Percentiles rank a stretch among this genome's conserved stretches.
These are phyloP conservation scores for Venustoraphidia nigricollis DNA, from an alignment of 2,888 invertebrate genomes.

Conservation along the genomic window DNA sequence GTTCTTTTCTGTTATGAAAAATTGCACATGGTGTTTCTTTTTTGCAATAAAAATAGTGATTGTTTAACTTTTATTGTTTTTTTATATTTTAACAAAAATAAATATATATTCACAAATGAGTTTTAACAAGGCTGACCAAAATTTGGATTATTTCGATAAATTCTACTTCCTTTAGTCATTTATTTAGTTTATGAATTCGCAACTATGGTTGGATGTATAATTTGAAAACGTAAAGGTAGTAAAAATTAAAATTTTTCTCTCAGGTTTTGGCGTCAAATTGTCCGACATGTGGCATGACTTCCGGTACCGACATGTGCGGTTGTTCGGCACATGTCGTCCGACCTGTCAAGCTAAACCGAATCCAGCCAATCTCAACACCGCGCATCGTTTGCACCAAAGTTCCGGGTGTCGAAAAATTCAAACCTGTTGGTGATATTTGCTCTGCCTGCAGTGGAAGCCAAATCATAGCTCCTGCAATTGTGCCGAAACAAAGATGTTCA, in stretches of 20 bases:
- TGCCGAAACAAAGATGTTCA: constrained; percentile 21
- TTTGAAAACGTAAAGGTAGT: background rate
- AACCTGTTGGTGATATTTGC: constrained; percentile 20
- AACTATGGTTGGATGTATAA: background rate
- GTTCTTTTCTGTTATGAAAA: too few relatives aligned
- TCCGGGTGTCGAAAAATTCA: constrained; percentile 10
- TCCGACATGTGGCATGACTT: constrained; percentile 17
- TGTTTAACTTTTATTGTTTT: too few relatives aligned
- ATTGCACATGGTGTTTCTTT: too few relatives aligned
- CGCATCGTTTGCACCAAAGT: constrained; percentile 14
- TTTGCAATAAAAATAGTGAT: too few relatives aligned
- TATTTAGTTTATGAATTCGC: background rate
- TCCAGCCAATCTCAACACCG: constrained; percentile 10
- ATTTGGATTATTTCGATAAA: too few relatives aligned
- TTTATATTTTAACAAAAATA: too few relatives aligned
- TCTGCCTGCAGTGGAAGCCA: constrained; percentile 16
- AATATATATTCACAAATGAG: too few relatives aligned
- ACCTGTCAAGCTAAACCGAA: constrained; percentile 18
- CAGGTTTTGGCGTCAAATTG: constrained; percentile 1
- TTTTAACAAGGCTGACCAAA: too few relatives aligned
- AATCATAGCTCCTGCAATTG: constrained; percentile 22
- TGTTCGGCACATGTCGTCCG: constrained; percentile 21
- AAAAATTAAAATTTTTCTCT: background rate
- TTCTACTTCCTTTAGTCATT: background rate
- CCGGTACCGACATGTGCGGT: constrained; percentile 17